Evolutionary conservation across 1,140 invertebrate genomes (phyloP).

Genomic region (Trissolcus basalis): DNA sequence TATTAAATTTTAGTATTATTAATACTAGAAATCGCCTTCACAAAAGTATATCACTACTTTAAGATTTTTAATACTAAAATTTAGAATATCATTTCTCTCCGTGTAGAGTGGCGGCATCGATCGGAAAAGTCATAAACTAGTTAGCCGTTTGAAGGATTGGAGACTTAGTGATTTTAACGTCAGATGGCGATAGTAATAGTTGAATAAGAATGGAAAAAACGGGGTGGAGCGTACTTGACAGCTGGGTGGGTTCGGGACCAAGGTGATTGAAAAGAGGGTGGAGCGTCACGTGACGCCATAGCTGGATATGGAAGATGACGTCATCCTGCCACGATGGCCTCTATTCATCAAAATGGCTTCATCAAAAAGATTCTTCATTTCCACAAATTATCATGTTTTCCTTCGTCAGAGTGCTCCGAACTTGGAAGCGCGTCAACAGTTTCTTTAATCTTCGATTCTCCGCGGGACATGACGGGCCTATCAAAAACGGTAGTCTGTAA

Average conservation of each 20-base stretch:
- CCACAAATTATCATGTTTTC: conserved; percentile 46
- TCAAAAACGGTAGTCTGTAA: no score
- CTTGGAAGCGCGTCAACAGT: background rate
- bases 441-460: background rate
- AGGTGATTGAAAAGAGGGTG: conserved; percentile 78
- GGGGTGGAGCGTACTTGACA: conserved; percentile 77
- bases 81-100: no score
- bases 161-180: conserved; percentile 54
- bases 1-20: no score
- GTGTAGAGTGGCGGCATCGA: conserved; percentile 58
- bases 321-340: conserved; percentile 73
- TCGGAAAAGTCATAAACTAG: conserved; percentile 58
- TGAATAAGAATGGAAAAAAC: conserved; percentile 72
- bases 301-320: conserved; percentile 73
- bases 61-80: no score
- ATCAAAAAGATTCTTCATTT: conserved; percentile 63
- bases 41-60: conserved; percentile 16
- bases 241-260: conserved; percentile 76
- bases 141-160: conserved; percentile 48
- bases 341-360: conserved; percentile 75
- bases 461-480: no score
- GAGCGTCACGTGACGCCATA: conserved; percentile 77
- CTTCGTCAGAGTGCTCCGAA: conserved; percentile 1
- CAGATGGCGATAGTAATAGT: conserved; percentile 75
- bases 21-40: no score